These are phyloP conservation scores for Pterocles gutturalis DNA, from an alignment of 2,113 vertebrate species.

Conservation along the genomic window DNA sequence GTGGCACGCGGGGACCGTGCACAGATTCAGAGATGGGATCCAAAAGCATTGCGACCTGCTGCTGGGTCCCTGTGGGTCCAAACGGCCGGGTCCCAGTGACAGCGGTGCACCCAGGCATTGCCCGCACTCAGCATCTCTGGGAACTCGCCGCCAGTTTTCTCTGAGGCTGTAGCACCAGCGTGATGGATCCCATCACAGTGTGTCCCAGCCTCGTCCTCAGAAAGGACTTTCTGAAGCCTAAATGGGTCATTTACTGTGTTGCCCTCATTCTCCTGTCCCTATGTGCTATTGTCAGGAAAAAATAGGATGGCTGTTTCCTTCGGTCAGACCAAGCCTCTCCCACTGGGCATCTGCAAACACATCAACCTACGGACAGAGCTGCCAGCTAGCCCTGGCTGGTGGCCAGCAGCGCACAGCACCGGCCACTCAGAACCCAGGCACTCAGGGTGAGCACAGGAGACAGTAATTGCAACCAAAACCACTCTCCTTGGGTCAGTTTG, in stretches of 20 bases:
- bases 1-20: fast-evolving
- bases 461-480: neutral
- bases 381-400: neutral
- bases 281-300: neutral
- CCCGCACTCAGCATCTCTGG: fast-evolving
- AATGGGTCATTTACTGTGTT: neutral
- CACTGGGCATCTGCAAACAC: neutral
- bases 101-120: fast-evolving
- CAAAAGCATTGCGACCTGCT: neutral
- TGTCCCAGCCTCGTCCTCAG: neutral
- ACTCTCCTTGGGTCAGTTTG: neutral
- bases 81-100: fast-evolving
- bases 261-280: neutral
- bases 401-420: neutral
- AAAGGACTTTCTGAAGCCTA: neutral
- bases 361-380: neutral
- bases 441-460: neutral
- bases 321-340: neutral
- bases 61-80: neutral
- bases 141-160: fast-evolving
- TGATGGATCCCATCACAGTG: fast-evolving
- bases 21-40: neutral
- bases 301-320: neutral
- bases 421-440: neutral
- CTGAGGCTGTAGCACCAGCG: fast-evolving